phyloP scores from a whole-genome alignment of 1,140 invertebrate genomes.

The Nebria ingens region DNA sequence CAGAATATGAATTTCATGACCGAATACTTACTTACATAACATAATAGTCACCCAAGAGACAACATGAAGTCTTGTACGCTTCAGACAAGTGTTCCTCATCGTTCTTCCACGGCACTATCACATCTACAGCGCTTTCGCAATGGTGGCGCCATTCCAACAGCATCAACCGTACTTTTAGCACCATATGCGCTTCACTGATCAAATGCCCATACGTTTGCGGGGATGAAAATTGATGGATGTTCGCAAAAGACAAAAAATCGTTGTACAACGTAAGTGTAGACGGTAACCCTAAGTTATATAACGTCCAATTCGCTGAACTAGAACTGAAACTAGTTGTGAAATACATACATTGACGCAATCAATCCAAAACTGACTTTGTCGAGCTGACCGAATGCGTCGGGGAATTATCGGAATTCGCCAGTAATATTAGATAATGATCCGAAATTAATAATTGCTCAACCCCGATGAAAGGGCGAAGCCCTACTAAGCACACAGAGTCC shows the following conservation, averaged over 20 bases:
- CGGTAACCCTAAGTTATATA: constrained; percentile 54
- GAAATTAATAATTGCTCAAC: constrained; percentile 53
- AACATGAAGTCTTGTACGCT: constrained; percentile 47
- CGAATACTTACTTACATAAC: constrained; percentile 40
- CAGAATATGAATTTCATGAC: background rate
- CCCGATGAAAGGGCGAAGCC: constrained; percentile 60
- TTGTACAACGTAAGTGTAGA: constrained; percentile 47
- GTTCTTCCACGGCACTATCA: constrained; percentile 22
- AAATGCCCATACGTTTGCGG: constrained; percentile 54
- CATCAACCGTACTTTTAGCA: constrained; percentile 42
- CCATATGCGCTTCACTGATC: constrained; percentile 53
- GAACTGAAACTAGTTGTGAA: constrained; percentile 21
- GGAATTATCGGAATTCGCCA: constrained; percentile 49
- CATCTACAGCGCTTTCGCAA: constrained; percentile 18
- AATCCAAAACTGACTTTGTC: constrained; percentile 24
- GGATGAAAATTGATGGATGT: constrained; percentile 46
- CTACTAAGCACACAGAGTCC: constrained; percentile 60
- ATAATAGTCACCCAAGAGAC: constrained; percentile 52
- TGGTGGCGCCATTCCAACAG: constrained; percentile 29
- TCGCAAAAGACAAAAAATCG: constrained; percentile 55
- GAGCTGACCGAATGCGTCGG: constrained; percentile 33
- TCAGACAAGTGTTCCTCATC: constrained; percentile 37
- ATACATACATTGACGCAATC: background rate
- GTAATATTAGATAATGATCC: constrained; percentile 49
- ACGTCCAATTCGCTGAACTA: constrained; percentile 43